phyloP scores from a whole-genome alignment of 2,888 invertebrate species.

The Dasysyrphus tricinctus region DNA sequence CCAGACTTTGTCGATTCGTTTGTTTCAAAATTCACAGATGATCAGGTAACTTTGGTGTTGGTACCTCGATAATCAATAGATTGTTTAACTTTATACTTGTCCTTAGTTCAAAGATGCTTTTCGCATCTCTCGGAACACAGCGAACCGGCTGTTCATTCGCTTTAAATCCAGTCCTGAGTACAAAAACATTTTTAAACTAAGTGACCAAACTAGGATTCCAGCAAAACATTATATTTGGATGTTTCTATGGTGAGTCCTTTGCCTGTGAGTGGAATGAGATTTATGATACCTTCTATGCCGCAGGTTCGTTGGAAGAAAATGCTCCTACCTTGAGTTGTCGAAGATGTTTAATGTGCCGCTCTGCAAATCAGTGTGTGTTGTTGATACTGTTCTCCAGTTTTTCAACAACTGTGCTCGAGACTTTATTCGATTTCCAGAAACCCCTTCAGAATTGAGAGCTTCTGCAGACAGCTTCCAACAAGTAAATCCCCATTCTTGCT shows the following conservation, averaged over 20 bases:
- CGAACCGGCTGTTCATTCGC: neutral
- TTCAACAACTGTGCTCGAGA: conserved; percentile 23
- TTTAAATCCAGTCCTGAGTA: conserved; percentile 35
- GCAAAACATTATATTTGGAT: conserved; percentile 51
- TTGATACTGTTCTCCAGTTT: conserved; percentile 38
- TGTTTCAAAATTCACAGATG: conserved; percentile 8
- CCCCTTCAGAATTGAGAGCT: neutral
- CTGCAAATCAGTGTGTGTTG: conserved; percentile 12
- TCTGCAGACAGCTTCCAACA: conserved; percentile 38
- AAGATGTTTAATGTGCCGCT: conserved; percentile 28
- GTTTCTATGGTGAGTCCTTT: conserved; percentile 45
- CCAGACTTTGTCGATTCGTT: conserved; percentile 6
- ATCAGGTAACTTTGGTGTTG: neutral
- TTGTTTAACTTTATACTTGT: neutral
- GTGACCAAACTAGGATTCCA: conserved; percentile 15
- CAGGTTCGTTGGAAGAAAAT: conserved; percentile 46
- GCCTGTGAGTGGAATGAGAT: neutral
- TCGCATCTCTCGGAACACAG: conserved; percentile 32
- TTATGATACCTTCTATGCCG: neutral
- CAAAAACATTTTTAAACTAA: conserved; percentile 34
- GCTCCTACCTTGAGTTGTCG: conserved; percentile 16
- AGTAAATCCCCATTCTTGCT: neutral
- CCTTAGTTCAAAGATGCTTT: conserved; percentile 44
- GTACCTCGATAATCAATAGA: neutral
- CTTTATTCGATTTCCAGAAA: conserved; percentile 33